Evolutionary conservation across 2,113 vertebrate species (phyloP).

Genomic region (Thermophis baileyi): DNA sequence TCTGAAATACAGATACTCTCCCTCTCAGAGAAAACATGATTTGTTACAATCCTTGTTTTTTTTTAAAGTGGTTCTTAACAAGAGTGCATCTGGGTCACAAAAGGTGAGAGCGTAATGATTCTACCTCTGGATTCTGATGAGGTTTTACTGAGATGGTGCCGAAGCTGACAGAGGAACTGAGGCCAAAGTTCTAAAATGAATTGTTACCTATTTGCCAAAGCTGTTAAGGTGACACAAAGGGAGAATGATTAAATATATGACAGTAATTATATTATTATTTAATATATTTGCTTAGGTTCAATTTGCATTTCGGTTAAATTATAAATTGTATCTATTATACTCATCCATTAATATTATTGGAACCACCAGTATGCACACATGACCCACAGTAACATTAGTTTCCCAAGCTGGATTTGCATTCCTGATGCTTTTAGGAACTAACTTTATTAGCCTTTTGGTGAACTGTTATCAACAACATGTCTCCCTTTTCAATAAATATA

Average conservation of each 20-base stretch:
- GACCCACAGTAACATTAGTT: background rate
- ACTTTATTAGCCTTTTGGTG: background rate
- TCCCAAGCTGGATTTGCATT: background rate
- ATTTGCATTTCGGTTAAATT: background rate
- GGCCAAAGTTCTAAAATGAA: background rate
- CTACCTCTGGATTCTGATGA: constrained; percentile 34
- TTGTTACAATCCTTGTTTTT: constrained; percentile 28
- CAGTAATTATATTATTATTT: background rate
- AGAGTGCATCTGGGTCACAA: constrained; percentile 22
- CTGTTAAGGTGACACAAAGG: background rate
- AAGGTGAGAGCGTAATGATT: constrained; percentile 29
- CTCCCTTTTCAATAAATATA: background rate
- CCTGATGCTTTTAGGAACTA: background rate
- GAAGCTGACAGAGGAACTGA: background rate
- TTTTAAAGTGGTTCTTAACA: constrained; percentile 25
- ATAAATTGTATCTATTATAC: background rate
- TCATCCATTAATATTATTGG: background rate
- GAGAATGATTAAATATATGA: background rate
- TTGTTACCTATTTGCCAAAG: background rate
- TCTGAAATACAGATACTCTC: constrained; percentile 28
- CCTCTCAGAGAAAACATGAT: constrained; percentile 24
- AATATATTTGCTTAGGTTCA: background rate
- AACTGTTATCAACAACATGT: background rate
- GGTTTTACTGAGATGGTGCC: constrained; percentile 16
- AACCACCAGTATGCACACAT: background rate